These are phyloP conservation scores for Allygus modestus DNA, from an alignment of 2,888 invertebrate species.

Conservation along the genomic window DNA sequence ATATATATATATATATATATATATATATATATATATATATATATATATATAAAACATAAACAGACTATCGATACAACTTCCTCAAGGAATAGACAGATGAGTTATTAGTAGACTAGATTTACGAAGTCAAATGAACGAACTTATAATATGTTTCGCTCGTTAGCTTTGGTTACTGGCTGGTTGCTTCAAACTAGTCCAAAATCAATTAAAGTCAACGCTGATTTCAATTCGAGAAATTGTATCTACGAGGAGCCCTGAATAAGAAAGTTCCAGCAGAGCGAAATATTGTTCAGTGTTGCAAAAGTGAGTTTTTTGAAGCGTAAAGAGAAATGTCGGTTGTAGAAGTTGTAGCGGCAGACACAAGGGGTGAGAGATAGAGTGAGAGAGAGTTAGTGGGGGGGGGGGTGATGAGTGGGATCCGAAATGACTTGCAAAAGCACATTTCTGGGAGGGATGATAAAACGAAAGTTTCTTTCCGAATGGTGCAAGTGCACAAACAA, in stretches of 20 bases:
- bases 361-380: neutral
- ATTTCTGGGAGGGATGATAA: slow-evolving; percentile 29
- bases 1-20: too few relatives aligned
- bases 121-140: too few relatives aligned
- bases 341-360: slow-evolving; percentile 28
- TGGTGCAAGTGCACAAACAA: neutral
- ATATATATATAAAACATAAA: too few relatives aligned
- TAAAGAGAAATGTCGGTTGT: slow-evolving; percentile 38
- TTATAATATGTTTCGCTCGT: too few relatives aligned
- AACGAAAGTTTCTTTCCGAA: slow-evolving; percentile 36
- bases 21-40: too few relatives aligned
- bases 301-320: slow-evolving; percentile 32
- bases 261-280: neutral
- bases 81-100: too few relatives aligned
- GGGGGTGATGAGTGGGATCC: slow-evolving; percentile 19
- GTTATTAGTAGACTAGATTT: too few relatives aligned
- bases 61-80: too few relatives aligned
- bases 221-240: neutral
- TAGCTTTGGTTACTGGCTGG: too few relatives aligned
- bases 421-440: slow-evolving; percentile 43
- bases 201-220: neutral
- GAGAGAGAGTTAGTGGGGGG: neutral
- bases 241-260: neutral
- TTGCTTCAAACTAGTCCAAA: too few relatives aligned
- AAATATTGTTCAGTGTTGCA: slow-evolving; percentile 32